A percentile compares a stretch with the other conserved stretches of the same genome.
Evolutionary conservation across 2,113 vertebrate genomes (phyloP).

Genomic region (Actenoides lindsayi): DNA sequence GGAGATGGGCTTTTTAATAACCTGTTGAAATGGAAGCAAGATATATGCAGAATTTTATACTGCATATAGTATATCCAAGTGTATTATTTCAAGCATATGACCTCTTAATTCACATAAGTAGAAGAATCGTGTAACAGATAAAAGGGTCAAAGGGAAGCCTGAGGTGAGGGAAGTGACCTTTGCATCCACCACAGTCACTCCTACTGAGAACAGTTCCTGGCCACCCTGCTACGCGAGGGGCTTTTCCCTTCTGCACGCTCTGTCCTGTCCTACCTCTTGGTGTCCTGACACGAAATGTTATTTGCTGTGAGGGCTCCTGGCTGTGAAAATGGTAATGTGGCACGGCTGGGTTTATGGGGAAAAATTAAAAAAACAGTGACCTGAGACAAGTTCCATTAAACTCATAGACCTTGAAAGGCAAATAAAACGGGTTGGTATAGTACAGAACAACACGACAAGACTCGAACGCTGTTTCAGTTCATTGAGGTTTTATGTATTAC

Average conservation of each 20-base stretch:
- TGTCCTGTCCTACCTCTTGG: neutral
- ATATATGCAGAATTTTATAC: neutral
- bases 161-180: neutral
- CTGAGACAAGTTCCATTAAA: constrained; percentile 29
- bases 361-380: neutral
- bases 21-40: neutral
- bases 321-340: neutral
- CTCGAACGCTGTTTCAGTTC: neutral
- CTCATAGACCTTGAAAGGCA: constrained; percentile 10
- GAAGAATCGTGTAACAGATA: neutral
- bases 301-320: neutral
- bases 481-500: neutral
- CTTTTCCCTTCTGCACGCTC: neutral
- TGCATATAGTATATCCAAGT: neutral
- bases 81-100: neutral
- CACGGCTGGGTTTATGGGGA: neutral
- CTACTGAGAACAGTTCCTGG: neutral
- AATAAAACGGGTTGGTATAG: neutral
- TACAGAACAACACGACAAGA: neutral
- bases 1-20: neutral
- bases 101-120: neutral
- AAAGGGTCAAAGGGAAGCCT: neutral
- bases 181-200: neutral
- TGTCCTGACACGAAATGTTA: neutral
- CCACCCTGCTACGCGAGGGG: neutral